These are phyloP conservation scores for Drosophila bunnanda DNA, from an alignment of 2,888 invertebrate species.

Conservation along the genomic window DNA sequence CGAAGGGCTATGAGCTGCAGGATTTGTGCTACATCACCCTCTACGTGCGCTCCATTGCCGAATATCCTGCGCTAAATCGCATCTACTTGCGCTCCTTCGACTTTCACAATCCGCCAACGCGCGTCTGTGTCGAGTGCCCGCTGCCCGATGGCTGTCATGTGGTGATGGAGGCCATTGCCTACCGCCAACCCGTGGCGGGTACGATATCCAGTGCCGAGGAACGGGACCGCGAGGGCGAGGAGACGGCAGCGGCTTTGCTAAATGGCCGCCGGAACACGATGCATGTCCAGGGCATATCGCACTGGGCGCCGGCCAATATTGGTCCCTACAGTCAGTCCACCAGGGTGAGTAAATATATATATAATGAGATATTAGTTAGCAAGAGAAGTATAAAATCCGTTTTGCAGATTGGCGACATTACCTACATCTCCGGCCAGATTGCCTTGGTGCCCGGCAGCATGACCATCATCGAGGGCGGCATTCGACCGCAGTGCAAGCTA, in stretches of 20 bases:
- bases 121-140: conserved; percentile 94
- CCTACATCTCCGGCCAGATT: conserved; percentile 96
- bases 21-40: conserved; percentile 93
- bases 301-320: conserved; percentile 99
- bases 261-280: conserved; percentile 89
- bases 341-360: conserved; percentile 86
- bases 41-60: conserved; percentile 92
- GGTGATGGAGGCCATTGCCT: conserved; percentile 91
- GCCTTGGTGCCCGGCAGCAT: conserved; percentile 93
- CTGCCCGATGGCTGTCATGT: conserved; percentile 89
- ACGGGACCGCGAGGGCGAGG: conserved; percentile 46
- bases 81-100: conserved; percentile 91
- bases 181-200: conserved; percentile 82
- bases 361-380: background rate
- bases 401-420: conserved; percentile 90
- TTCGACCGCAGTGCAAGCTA: conserved; percentile 92
- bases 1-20: conserved; percentile 85
- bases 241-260: conserved; percentile 47
- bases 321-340: conserved; percentile 98
- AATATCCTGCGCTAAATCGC: conserved; percentile 91
- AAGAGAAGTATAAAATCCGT: background rate
- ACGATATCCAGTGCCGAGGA: conserved; percentile 52
- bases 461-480: conserved; percentile 90
- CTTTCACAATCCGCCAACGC: conserved; percentile 92
- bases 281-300: conserved; percentile 97